These are phyloP conservation scores for Rutilus rutilus DNA, from an alignment of 2,113 vertebrate genomes.

Conservation along the genomic window DNA sequence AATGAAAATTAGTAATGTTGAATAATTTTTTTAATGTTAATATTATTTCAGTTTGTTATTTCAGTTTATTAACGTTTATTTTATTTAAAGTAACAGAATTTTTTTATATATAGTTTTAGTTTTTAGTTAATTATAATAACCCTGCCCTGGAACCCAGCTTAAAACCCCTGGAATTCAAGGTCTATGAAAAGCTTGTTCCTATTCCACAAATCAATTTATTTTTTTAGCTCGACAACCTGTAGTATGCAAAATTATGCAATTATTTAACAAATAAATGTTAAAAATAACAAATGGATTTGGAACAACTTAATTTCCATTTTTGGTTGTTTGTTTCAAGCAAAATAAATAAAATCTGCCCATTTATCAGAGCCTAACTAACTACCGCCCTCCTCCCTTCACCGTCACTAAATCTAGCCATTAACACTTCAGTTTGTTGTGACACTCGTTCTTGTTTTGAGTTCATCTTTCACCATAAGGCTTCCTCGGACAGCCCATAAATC, in stretches of 20 bases:
- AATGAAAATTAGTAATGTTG: no score
- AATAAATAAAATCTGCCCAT: neutral
- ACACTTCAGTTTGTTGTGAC: slow-evolving; percentile 43
- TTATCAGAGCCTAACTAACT: neutral
- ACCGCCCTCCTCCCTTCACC: neutral
- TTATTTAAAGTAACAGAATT: no score
- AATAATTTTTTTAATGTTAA: no score
- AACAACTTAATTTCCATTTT: neutral
- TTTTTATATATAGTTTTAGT: no score
- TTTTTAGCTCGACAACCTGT: neutral
- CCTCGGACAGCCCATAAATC: slow-evolving; percentile 24
- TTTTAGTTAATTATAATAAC: no score
- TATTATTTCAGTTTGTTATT: no score
- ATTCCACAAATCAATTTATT: no score
- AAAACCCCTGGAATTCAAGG: no score
- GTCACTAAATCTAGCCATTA: slow-evolving; percentile 35
- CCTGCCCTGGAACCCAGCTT: no score
- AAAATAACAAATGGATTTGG: neutral
- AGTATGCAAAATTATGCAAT: neutral
- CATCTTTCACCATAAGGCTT: slow-evolving; percentile 25
- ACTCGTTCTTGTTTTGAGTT: slow-evolving; percentile 24
- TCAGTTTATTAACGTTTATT: no score
- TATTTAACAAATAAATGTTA: neutral
- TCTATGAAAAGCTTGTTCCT: no score
- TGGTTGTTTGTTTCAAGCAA: neutral